Percentiles rank a stretch among this genome's conserved stretches.
These are phyloP conservation scores for Anoncus sp. DNA, from an alignment of 2,888 invertebrate species.

Conservation along the genomic window DNA sequence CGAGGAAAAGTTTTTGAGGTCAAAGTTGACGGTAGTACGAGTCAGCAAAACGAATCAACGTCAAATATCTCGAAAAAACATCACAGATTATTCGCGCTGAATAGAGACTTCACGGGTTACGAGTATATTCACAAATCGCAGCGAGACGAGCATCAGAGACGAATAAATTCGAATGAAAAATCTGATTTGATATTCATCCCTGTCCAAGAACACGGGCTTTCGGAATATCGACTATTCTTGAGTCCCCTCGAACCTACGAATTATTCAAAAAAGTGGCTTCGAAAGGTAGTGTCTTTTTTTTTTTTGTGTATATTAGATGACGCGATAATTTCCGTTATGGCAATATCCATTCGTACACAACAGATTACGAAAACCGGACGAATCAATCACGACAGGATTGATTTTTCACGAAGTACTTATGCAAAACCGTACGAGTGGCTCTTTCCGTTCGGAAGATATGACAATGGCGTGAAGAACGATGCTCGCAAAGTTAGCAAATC, in stretches of 20 bases:
- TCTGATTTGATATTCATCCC: slow-evolving; percentile 66
- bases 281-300: slow-evolving; percentile 51
- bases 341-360: neutral
- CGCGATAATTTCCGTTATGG: no score
- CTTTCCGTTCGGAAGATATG: slow-evolving; percentile 75
- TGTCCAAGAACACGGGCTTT: slow-evolving; percentile 60
- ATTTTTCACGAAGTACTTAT: slow-evolving; percentile 73
- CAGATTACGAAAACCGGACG: slow-evolving; percentile 49
- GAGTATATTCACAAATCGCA: slow-evolving; percentile 76
- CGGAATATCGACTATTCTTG: slow-evolving; percentile 63
- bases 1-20: slow-evolving; percentile 70
- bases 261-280: slow-evolving; percentile 67
- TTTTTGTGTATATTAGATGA: neutral
- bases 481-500: slow-evolving; percentile 60
- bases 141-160: slow-evolving; percentile 53
- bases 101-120: slow-evolving; percentile 73
- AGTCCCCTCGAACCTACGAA: slow-evolving; percentile 62
- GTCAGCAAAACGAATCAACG: neutral
- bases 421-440: slow-evolving; percentile 75
- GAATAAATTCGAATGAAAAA: slow-evolving; percentile 57
- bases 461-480: slow-evolving; percentile 64
- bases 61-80: slow-evolving; percentile 13
- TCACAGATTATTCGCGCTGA: slow-evolving; percentile 76
- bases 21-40: slow-evolving; percentile 52
- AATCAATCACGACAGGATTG: slow-evolving; percentile 64